Conservation (phyloP, 2,113 vertebrate genomes). For the Ictalurus furcatus region DNA sequence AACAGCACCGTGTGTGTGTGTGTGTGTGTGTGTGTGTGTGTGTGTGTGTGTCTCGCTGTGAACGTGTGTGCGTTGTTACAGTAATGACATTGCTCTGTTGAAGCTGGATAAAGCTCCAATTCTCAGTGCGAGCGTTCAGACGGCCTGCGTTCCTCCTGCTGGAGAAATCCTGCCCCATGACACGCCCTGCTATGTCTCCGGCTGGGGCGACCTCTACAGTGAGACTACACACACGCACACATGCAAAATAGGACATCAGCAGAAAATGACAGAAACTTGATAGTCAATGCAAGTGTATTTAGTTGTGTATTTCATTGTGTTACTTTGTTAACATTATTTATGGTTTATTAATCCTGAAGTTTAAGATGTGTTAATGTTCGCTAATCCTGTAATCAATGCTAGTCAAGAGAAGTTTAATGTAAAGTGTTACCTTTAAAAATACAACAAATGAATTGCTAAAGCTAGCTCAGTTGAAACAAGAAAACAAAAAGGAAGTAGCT, state of each 20-base stretch:
- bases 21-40: background rate
- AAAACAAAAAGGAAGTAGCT: background rate
- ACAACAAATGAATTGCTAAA: too few relatives aligned
- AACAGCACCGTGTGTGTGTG: background rate
- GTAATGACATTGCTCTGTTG: constrained; percentile 71
- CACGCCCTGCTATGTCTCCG: constrained; percentile 63
- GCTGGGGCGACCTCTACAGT: constrained; percentile 75
- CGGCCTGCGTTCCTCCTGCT: constrained; percentile 65
- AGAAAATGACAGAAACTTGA: background rate
- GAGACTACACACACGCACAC: constrained; percentile 28
- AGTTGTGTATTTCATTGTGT: background rate
- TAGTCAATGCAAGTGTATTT: background rate
- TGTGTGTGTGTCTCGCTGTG: background rate
- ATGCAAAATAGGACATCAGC: background rate
- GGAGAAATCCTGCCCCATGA: constrained; percentile 61
- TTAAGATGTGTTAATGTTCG: background rate
- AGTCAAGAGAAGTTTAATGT: background rate
- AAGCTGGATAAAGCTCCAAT: constrained; percentile 69
- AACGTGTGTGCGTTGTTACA: constrained; percentile 33
- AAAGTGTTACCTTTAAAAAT: background rate
- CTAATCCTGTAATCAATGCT: too few relatives aligned
- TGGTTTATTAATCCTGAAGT: background rate
- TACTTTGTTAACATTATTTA: background rate
- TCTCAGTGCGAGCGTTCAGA: constrained; percentile 60
- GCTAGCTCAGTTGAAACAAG: background rate